Evolutionary conservation across 2,888 invertebrate species (phyloP).

Genomic region (Nephrotoma appendiculata): DNA sequence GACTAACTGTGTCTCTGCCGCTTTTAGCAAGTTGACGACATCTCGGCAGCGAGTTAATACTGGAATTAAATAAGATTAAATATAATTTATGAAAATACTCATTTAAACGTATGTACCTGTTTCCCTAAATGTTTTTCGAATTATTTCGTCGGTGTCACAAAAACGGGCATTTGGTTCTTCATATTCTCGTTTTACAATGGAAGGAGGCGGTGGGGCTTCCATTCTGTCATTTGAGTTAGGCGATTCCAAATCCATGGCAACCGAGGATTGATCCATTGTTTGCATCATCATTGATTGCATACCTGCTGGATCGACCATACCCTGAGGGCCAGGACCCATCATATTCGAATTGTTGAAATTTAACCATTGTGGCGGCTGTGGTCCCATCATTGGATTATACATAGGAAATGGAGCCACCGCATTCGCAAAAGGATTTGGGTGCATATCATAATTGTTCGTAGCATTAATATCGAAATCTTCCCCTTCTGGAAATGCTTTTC

Average conservation of each 20-base stretch:
- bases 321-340: neutral
- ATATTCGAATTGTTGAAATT: neutral
- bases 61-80: neutral
- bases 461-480: neutral
- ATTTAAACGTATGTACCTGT: neutral
- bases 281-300: neutral
- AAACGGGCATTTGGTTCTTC: neutral
- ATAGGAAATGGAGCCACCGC: neutral
- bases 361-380: neutral
- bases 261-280: neutral
- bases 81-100: neutral
- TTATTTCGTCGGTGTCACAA: neutral
- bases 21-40: neutral
- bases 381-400: neutral
- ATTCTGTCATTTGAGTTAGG: neutral
- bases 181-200: neutral
- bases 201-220: neutral
- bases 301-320: neutral
- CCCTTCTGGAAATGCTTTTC: constrained; percentile 2
- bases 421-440: neutral
- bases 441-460: neutral
- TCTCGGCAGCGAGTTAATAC: neutral
- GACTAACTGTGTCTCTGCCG: neutral
- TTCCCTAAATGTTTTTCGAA: neutral
- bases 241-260: neutral